These are phyloP conservation scores for Tachuris rubrigastra DNA, from an alignment of 2,113 vertebrate species.

Conservation along the genomic window DNA sequence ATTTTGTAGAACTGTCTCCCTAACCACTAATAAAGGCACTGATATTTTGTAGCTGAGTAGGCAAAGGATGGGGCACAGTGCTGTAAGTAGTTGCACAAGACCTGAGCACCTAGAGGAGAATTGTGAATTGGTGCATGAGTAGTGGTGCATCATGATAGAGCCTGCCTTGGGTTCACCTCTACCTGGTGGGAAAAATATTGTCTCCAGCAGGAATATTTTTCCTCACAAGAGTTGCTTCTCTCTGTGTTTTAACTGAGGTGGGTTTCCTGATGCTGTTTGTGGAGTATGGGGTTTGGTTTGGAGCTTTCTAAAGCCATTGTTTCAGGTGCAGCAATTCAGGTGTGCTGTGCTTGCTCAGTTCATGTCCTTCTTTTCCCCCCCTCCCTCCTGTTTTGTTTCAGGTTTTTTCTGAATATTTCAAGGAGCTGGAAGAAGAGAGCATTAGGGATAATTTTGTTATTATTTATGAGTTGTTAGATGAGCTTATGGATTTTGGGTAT, in stretches of 20 bases:
- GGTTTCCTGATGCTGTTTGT: not conserved
- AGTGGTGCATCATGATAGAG: accelerated
- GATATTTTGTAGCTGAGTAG: constrained; percentile 16
- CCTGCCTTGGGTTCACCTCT: not conserved
- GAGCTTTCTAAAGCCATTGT: not conserved
- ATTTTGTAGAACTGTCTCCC: not conserved
- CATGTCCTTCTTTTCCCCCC: not conserved
- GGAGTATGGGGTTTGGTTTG: not conserved
- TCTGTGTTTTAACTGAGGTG: not conserved
- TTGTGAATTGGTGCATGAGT: not conserved
- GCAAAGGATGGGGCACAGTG: not conserved
- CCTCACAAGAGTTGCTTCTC: not conserved
- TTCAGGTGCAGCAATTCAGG: not conserved
- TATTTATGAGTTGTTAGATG: constrained; percentile 97
- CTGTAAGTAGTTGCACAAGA: not conserved
- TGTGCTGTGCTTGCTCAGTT: not conserved
- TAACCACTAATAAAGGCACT: not conserved
- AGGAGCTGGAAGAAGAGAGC: constrained; percentile 98
- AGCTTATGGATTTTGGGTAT: constrained; percentile 98
- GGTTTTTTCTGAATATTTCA: constrained; percentile 99
- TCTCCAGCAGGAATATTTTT: not conserved
- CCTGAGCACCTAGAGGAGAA: not conserved
- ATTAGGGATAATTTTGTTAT: constrained; percentile 99
- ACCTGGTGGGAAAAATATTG: not conserved
- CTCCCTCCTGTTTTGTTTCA: constrained; percentile 34